Conservation (phyloP, 2,888 invertebrate species). For the Heterodera filipjevi region DNA sequence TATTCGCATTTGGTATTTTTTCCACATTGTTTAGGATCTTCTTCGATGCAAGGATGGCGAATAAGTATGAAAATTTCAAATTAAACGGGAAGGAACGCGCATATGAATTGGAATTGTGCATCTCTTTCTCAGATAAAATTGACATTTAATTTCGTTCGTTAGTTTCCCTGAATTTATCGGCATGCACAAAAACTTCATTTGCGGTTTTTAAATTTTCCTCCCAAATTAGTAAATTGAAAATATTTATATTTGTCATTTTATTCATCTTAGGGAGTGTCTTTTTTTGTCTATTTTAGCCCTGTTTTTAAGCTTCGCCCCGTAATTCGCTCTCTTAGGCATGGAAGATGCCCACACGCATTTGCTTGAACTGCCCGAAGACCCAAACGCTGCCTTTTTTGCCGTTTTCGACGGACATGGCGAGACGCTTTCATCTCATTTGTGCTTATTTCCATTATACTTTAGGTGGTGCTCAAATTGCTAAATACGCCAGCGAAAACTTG, state of each 20-base stretch:
- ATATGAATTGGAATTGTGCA: neutral
- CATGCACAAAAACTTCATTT: no score
- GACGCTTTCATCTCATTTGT: no score
- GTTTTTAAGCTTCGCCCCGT: neutral
- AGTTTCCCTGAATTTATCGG: no score
- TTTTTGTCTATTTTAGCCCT: neutral
- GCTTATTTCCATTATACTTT: neutral
- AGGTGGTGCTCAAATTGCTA: conserved; percentile 77
- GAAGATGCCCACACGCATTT: conserved; percentile 98
- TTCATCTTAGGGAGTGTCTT: neutral
- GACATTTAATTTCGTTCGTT: no score
- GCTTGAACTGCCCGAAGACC: conserved; percentile 81
- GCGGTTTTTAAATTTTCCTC: no score
- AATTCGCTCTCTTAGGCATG: conserved; percentile 73
- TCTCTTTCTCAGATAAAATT: no score
- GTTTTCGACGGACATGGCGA: conserved; percentile 91
- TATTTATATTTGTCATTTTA: no score
- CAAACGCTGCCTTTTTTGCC: conserved; percentile 88
- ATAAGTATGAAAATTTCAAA: conserved; percentile 72
- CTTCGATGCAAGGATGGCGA: conserved; percentile 95
- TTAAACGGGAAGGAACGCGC: neutral
- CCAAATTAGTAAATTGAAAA: no score
- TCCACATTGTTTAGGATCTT: conserved; percentile 4
- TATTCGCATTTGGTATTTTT: neutral
- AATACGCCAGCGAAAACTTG: conserved; percentile 90